phyloP scores from a whole-genome alignment of 2,113 vertebrate species.

The Lanius ludovicianus region DNA sequence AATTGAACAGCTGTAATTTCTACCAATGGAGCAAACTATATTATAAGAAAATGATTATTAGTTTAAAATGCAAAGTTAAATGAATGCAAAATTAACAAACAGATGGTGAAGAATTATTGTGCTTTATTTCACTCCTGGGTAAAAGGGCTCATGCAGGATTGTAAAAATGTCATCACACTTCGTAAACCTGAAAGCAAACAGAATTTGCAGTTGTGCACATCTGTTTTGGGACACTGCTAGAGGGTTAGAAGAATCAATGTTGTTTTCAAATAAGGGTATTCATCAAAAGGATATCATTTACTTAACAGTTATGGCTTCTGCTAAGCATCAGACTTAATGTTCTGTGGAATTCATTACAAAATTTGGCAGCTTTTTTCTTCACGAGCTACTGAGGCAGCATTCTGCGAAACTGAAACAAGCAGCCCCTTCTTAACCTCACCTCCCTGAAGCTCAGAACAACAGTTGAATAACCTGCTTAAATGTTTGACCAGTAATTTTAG shows the following conservation, averaged over 20 bases:
- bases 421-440: neutral
- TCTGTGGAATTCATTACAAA: slow-evolving; percentile 70
- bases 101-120: slow-evolving; percentile 74
- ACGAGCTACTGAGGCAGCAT: slow-evolving; percentile 16
- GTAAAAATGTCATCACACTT: slow-evolving; percentile 78
- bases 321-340: slow-evolving; percentile 70
- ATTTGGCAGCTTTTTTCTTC: slow-evolving; percentile 62
- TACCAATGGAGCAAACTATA: slow-evolving; percentile 53
- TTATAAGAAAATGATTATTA: slow-evolving; percentile 73
- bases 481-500: neutral
- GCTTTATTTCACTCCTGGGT: slow-evolving; percentile 68
- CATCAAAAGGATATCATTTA: slow-evolving; percentile 73
- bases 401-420: neutral
- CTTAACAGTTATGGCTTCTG: slow-evolving; percentile 71
- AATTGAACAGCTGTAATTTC: slow-evolving; percentile 66
- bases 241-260: slow-evolving; percentile 70
- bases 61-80: slow-evolving; percentile 71
- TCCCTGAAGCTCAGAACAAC: neutral
- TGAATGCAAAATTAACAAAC: slow-evolving; percentile 78
- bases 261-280: slow-evolving; percentile 70
- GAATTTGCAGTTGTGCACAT: slow-evolving; percentile 76
- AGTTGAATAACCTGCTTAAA: neutral
- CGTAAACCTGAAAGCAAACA: slow-evolving; percentile 75
- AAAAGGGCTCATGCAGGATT: slow-evolving; percentile 61
- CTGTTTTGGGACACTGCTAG: slow-evolving; percentile 73